phyloP scores from a whole-genome alignment of 2,797 vertebrate species.

The Periophthalmus magnuspinnatus region DNA sequence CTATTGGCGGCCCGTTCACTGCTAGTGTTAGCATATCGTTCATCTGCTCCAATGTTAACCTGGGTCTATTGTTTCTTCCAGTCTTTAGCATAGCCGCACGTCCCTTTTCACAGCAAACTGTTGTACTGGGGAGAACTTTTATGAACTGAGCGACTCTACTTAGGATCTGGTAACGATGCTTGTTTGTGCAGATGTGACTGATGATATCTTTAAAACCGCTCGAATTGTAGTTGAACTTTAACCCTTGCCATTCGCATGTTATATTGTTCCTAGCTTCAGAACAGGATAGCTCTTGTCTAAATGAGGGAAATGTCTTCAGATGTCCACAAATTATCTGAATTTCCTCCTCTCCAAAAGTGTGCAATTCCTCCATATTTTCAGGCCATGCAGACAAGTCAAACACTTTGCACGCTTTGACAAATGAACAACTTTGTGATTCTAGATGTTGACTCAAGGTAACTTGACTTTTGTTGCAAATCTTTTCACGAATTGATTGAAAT shows the following conservation, averaged over 20 bases:
- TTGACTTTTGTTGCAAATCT: constrained; percentile 94
- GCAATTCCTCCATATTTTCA: constrained; percentile 83
- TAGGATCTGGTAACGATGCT: constrained; percentile 89
- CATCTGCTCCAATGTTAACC: constrained; percentile 90
- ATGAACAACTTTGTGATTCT: constrained; percentile 84
- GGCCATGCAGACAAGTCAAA: constrained; percentile 92
- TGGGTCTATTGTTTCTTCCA: constrained; percentile 87
- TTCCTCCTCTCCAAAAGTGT: constrained; percentile 90
- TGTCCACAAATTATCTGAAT: constrained; percentile 90
- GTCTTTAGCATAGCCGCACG: constrained; percentile 85
- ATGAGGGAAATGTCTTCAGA: constrained; percentile 82
- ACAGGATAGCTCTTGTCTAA: constrained; percentile 78
- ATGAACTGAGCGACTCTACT: constrained; percentile 88
- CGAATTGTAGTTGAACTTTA: constrained; percentile 93
- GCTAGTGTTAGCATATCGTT: constrained; percentile 89
- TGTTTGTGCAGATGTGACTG: constrained; percentile 89
- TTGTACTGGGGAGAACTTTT: constrained; percentile 89
- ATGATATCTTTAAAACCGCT: constrained; percentile 91
- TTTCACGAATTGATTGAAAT: constrained; percentile 95
- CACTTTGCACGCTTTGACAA: constrained; percentile 90
- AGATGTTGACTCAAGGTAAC: constrained; percentile 89
- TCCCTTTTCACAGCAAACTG: constrained; percentile 89
- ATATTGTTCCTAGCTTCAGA: constrained; percentile 81
- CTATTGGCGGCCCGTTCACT: constrained; percentile 88
- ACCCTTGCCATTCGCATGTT: constrained; percentile 90